Conservation (phyloP, 2,797 vertebrate species). For the Acipenser oxyrinchus region DNA sequence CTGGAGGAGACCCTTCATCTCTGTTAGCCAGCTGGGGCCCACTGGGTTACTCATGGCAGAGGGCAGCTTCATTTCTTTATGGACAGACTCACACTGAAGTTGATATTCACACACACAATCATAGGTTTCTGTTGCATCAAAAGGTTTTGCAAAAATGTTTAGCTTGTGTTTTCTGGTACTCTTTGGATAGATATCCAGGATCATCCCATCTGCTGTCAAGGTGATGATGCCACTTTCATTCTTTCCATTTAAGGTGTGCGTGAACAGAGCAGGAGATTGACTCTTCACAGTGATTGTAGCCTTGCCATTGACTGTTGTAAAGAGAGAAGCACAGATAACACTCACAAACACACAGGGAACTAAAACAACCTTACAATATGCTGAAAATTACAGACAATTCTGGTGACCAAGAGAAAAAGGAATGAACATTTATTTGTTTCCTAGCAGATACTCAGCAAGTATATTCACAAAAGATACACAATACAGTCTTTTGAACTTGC, state of each 20-base stretch:
- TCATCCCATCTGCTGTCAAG: constrained; percentile 50
- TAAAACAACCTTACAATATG: too few species aligned
- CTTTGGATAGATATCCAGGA: constrained; percentile 59
- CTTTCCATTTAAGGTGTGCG: constrained; percentile 48
- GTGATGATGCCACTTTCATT: constrained; percentile 53
- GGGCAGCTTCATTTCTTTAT: constrained; percentile 42
- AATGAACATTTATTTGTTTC: too few species aligned
- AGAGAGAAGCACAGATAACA: constrained; percentile 17
- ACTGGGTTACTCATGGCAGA: constrained; percentile 54
- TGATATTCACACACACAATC: constrained; percentile 47
- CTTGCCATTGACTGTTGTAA: constrained; percentile 53
- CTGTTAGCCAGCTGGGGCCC: constrained; percentile 65
- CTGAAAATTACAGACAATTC: neutral
- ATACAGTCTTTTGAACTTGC: too few species aligned
- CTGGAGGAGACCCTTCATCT: constrained; percentile 56
- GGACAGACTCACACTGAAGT: constrained; percentile 49
- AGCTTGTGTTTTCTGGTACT: constrained; percentile 51
- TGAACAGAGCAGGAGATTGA: constrained; percentile 40
- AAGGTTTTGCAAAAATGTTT: constrained; percentile 55
- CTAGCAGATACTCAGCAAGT: too few species aligned
- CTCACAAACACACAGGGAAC: too few species aligned
- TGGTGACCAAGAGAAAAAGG: too few species aligned
- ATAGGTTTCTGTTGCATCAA: constrained; percentile 38
- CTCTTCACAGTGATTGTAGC: constrained; percentile 52
- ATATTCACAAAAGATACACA: too few species aligned